Evolutionary conservation across 1,140 invertebrate genomes (phyloP).

Genomic region (Ooceraea biroi): DNA sequence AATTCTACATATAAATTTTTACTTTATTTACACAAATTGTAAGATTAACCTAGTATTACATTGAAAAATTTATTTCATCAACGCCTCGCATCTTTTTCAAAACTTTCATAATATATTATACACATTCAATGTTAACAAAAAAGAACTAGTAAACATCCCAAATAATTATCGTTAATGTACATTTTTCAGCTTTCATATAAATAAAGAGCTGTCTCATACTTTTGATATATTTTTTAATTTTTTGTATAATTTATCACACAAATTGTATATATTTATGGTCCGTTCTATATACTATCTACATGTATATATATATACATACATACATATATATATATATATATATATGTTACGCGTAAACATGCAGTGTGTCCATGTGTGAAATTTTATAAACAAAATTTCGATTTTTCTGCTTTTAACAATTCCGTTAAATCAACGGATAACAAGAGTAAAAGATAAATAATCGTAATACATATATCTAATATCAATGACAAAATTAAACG

Average conservation of each 20-base stretch:
- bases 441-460: constrained; percentile 52
- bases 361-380: neutral
- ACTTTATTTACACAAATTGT: constrained; percentile 41
- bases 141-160: constrained; percentile 50
- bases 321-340: constrained; percentile 34
- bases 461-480: neutral
- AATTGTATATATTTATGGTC: constrained; percentile 42
- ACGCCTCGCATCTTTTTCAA: neutral
- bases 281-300: constrained; percentile 28
- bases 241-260: constrained; percentile 27
- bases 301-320: constrained; percentile 25
- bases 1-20: constrained; percentile 20
- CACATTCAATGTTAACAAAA: constrained; percentile 10
- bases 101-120: constrained; percentile 11
- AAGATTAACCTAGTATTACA: constrained; percentile 19
- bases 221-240: neutral
- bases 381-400: constrained; percentile 30
- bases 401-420: constrained; percentile 11
- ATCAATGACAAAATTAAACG: constrained; percentile 43
- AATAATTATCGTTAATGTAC: constrained; percentile 20
- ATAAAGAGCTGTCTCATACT: neutral
- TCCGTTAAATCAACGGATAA: constrained; percentile 41
- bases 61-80: constrained; percentile 31
- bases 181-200: constrained; percentile 31
- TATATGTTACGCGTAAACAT: neutral